These are phyloP conservation scores for Nymphicus hollandicus DNA, from an alignment of 2,113 vertebrate species.

Conservation along the genomic window DNA sequence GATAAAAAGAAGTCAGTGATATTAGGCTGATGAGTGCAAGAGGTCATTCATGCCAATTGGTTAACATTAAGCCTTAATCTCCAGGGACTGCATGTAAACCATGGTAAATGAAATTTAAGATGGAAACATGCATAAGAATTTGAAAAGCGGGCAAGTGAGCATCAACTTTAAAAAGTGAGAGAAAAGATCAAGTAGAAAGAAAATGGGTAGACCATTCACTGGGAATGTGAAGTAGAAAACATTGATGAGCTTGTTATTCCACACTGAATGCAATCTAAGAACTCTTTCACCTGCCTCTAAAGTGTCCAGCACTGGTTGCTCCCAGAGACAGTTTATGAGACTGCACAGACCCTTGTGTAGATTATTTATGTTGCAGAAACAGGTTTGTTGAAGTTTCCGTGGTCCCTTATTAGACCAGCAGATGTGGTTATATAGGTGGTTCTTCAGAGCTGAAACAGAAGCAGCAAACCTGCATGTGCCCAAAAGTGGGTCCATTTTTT, in stretches of 20 bases:
- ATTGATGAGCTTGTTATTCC: not conserved
- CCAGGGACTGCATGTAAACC: not conserved
- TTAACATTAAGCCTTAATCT: not conserved
- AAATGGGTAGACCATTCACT: not conserved
- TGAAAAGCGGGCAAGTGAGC: not conserved
- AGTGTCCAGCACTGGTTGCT: not conserved
- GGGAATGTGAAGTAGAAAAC: not conserved
- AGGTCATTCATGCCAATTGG: not conserved
- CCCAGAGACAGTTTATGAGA: not conserved
- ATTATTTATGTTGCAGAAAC: constrained; percentile 32
- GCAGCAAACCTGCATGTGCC: not conserved
- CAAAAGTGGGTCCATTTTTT: not conserved
- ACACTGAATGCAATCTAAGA: not conserved
- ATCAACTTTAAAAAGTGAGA: not conserved
- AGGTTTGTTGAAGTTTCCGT: constrained; percentile 17
- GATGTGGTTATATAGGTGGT: constrained; percentile 9
- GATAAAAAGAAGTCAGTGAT: not conserved
- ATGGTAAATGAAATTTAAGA: not conserved
- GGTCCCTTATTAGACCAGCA: not conserved
- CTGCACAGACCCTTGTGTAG: not conserved
- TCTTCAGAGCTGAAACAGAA: constrained; percentile 41
- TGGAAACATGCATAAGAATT: not conserved
- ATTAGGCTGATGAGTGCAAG: not conserved
- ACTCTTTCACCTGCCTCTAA: not conserved
- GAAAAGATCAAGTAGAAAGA: not conserved